A percentile compares a stretch with the other conserved stretches of the same genome.
These are phyloP conservation scores for Heterocephalus glaber DNA, from an alignment of 2,113 vertebrate genomes.

Conservation along the genomic window DNA sequence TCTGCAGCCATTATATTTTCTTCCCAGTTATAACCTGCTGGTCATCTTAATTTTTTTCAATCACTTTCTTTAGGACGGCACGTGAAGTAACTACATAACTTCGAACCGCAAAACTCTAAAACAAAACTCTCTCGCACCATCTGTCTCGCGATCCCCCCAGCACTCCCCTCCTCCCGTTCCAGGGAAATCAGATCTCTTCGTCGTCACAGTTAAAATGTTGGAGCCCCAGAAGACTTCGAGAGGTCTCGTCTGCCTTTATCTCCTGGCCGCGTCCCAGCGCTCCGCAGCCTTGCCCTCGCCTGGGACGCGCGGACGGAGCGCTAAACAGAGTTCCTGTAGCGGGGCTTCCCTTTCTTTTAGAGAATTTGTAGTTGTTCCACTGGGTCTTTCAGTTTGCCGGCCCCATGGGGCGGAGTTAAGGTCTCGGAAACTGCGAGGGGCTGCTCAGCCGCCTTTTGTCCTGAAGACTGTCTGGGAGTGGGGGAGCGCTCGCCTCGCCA, in stretches of 20 bases:
- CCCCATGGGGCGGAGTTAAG: neutral
- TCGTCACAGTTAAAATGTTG: constrained; percentile 5
- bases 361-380: neutral
- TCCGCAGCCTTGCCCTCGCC: neutral
- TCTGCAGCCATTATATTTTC: constrained; percentile 32
- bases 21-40: neutral
- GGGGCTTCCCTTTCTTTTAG: neutral
- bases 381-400: neutral
- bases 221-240: constrained; percentile 59
- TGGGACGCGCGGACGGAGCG: neutral
- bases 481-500: neutral
- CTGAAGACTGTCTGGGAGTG: neutral
- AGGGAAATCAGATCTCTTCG: constrained; percentile 52
- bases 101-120: neutral
- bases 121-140: neutral
- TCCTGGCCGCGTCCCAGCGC: neutral
- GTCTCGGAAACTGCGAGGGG: neutral
- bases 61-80: neutral
- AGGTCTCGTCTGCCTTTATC: constrained; percentile 21
- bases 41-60: neutral
- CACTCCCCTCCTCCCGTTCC: neutral
- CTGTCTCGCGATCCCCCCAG: neutral
- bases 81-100: neutral
- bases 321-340: neutral
- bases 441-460: constrained; percentile 55